These are phyloP conservation scores for Glossophaga mutica DNA, from an alignment of 2,797 vertebrate genomes.

Conservation along the genomic window DNA sequence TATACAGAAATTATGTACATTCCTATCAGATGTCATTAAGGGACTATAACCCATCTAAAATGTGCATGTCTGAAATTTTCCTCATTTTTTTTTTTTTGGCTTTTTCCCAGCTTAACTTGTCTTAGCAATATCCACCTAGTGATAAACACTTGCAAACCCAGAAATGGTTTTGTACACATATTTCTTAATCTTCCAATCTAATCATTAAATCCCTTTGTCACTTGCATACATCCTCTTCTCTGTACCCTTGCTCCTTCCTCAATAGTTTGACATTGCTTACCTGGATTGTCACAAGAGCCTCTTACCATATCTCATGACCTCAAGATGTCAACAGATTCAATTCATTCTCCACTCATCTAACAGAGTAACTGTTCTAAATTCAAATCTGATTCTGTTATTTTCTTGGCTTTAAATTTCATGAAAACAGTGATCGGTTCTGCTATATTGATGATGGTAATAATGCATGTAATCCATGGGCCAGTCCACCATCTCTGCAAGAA, in stretches of 20 bases:
- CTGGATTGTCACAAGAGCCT: background rate
- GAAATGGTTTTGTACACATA: background rate
- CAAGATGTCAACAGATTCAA: background rate
- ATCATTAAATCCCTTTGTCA: background rate
- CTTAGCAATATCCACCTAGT: background rate
- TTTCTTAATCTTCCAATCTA: background rate
- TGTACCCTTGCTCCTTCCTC: background rate
- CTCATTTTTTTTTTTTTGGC: background rate
- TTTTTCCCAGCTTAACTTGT: background rate
- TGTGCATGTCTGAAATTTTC: background rate
- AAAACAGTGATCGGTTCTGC: background rate
- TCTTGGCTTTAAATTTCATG: background rate
- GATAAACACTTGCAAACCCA: background rate
- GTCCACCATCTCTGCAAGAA: background rate
- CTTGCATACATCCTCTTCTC: background rate
- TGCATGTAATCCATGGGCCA: accelerated
- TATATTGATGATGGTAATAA: background rate
- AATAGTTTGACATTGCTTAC: background rate
- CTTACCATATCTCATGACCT: background rate
- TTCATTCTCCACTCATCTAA: background rate
- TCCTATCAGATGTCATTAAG: background rate
- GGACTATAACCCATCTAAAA: background rate
- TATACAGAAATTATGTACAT: background rate
- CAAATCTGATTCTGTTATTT: background rate
- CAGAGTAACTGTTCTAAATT: background rate